Conservation (phyloP, 2,113 vertebrate species). For the Scatophagus argus region DNA sequence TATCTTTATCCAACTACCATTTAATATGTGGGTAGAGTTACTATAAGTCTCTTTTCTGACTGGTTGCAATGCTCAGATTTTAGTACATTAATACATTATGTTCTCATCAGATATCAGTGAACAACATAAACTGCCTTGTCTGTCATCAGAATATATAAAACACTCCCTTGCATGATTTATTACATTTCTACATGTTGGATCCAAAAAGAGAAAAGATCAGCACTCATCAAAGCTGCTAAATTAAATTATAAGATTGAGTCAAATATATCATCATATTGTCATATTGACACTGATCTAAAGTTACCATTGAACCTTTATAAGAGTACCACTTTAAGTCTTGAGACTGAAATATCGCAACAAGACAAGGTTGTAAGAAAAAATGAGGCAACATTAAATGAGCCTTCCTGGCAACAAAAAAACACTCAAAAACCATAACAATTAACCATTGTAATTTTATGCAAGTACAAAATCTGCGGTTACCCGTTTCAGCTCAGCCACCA, state of each 20-base stretch:
- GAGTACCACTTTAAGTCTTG: not conserved
- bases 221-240: not conserved
- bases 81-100: not conserved
- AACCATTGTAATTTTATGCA: not conserved
- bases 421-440: not conserved
- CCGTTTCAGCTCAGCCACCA: not conserved
- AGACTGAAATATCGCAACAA: not conserved
- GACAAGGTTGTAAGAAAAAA: not conserved
- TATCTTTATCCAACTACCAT: constrained; percentile 2
- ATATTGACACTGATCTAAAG: not conserved
- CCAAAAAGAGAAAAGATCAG: not conserved
- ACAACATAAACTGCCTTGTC: not conserved
- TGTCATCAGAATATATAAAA: not conserved
- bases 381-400: not conserved
- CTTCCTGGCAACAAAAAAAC: not conserved
- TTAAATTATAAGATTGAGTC: not conserved
- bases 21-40: not conserved
- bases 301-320: not conserved
- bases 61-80: not conserved
- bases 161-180: not conserved
- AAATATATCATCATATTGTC: not conserved
- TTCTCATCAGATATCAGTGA: not conserved
- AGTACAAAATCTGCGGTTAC: not conserved
- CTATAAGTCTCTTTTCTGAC: not conserved
- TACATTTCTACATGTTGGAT: not conserved